These are phyloP conservation scores for Eilema griseolum DNA, from an alignment of 2,888 invertebrate genomes.

Conservation along the genomic window DNA sequence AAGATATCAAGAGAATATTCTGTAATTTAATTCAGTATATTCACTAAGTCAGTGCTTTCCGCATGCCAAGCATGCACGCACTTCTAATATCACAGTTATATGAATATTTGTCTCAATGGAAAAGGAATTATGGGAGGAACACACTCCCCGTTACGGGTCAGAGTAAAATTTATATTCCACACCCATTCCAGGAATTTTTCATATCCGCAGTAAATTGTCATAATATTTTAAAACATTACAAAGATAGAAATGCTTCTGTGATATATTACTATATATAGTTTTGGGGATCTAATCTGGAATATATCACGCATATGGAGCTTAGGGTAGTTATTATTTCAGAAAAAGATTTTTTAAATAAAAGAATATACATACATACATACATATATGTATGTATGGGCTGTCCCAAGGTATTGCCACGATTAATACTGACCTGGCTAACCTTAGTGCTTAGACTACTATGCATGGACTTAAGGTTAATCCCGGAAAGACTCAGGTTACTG, in stretches of 20 bases:
- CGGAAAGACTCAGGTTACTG: too few species aligned
- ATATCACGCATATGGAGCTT: too few species aligned
- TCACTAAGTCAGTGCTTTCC: conserved; percentile 67
- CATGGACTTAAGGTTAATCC: too few species aligned
- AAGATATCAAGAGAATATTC: too few species aligned
- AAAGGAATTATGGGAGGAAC: conserved; percentile 78
- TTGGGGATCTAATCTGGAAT: too few species aligned
- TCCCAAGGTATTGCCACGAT: too few species aligned
- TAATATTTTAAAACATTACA: conserved; percentile 70
- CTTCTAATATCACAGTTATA: conserved; percentile 72
- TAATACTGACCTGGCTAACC: too few species aligned
- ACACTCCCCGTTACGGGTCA: conserved; percentile 72
- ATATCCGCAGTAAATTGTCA: conserved; percentile 70
- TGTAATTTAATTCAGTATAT: conserved; percentile 31
- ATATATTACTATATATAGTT: conserved; percentile 22
- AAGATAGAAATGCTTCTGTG: conserved; percentile 48
- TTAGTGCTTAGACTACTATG: too few species aligned
- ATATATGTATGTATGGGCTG: too few species aligned
- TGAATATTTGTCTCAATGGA: conserved; percentile 86
- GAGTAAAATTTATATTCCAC: conserved; percentile 73
- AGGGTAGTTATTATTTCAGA: too few species aligned
- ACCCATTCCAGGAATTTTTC: conserved; percentile 75
- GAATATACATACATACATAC: too few species aligned
- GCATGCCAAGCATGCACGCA: conserved; percentile 70
- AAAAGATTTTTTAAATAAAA: too few species aligned